Conservation (phyloP, 2,797 vertebrate genomes). For the Malurus splendens region DNA sequence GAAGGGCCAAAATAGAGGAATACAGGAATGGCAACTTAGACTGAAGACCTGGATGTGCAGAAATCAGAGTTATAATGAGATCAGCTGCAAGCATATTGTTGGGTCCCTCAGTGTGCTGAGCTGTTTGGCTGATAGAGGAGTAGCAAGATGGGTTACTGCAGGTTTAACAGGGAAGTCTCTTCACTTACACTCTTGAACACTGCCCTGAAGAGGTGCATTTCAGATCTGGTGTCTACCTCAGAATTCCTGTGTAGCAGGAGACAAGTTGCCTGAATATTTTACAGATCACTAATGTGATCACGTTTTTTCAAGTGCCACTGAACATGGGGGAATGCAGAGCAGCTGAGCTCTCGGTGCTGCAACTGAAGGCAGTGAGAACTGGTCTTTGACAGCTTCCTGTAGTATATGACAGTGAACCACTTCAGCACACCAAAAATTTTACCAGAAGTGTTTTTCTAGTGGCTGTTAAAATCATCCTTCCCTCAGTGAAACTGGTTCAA, state of each 20-base stretch:
- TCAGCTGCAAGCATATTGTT: not conserved
- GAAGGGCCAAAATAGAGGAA: not conserved
- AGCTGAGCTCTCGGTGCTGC: not conserved
- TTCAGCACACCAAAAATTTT: not conserved
- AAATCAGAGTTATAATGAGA: not conserved
- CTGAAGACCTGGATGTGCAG: not conserved
- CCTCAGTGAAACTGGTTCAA: not conserved
- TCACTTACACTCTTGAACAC: not conserved
- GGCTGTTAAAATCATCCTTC: not conserved
- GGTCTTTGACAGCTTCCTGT: not conserved
- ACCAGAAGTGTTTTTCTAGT: not conserved
- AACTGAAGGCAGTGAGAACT: not conserved
- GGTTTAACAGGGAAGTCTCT: not conserved
- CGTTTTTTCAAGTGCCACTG: not conserved
- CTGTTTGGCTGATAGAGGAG: rapidly evolving
- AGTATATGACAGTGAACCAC: not conserved
- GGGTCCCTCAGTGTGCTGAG: rapidly evolving
- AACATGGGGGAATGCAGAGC: not conserved
- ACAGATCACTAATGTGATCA: not conserved
- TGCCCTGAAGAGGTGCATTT: not conserved
- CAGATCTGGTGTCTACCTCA: not conserved
- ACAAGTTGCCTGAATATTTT: not conserved
- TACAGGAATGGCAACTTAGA: not conserved
- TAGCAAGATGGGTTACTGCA: not conserved
- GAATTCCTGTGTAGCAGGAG: not conserved